Percentiles rank a stretch among this genome's conserved stretches.
Conservation (phyloP, 2,797 vertebrate species). For the Falco columbarius region DNA sequence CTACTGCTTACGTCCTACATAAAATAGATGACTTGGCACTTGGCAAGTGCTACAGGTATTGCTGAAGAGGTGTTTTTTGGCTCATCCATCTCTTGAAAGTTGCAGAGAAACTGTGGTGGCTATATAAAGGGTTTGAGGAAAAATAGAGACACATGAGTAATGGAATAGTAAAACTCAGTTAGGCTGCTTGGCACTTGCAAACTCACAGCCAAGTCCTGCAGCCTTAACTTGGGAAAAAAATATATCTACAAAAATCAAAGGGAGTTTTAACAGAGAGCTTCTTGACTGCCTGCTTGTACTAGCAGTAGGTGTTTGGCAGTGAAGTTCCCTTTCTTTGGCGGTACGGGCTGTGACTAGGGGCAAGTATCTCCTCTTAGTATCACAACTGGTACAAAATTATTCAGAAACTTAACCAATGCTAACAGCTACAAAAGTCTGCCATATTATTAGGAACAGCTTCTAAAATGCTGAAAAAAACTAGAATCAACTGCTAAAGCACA, state of each 20-base stretch:
- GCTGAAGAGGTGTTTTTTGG: constrained; percentile 58
- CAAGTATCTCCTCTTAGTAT: background rate
- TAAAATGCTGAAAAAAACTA: background rate
- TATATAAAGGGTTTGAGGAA: constrained; percentile 59
- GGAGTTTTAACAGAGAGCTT: background rate
- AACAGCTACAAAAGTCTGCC: background rate
- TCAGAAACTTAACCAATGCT: background rate
- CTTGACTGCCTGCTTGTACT: background rate
- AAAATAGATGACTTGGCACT: constrained; percentile 58
- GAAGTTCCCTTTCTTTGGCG: background rate
- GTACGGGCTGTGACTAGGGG: background rate
- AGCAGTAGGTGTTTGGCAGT: background rate
- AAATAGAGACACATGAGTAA: constrained; percentile 67
- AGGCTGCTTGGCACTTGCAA: constrained; percentile 32
- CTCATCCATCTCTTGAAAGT: constrained; percentile 58
- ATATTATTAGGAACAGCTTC: background rate
- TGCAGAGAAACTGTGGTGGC: constrained; percentile 50
- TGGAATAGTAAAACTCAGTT: constrained; percentile 66
- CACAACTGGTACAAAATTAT: background rate
- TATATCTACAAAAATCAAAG: constrained; percentile 9
- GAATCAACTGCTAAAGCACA: constrained; percentile 22
- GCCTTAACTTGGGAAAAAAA: constrained; percentile 25
- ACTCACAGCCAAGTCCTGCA: background rate
- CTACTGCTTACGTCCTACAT: background rate
- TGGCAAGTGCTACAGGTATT: constrained; percentile 40